Evolutionary conservation across 2,797 vertebrate species (phyloP).

Genomic region (Falco biarmicus): DNA sequence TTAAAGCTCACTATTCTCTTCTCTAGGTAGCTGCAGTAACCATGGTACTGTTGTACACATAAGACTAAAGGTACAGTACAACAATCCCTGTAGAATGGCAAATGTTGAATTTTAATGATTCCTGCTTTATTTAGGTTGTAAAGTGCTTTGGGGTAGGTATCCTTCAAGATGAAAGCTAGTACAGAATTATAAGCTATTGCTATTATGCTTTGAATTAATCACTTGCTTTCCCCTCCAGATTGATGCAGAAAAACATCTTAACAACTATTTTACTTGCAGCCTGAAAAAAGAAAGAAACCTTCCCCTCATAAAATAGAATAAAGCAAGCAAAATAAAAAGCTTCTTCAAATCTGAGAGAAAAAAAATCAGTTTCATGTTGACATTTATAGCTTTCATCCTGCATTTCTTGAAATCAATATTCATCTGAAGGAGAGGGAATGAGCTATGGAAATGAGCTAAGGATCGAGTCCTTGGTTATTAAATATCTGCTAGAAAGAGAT

Average conservation of each 20-base stretch:
- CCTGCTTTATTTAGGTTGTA: slow-evolving; percentile 48
- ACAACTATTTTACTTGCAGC: slow-evolving; percentile 10
- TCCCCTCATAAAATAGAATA: neutral
- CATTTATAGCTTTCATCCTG: neutral
- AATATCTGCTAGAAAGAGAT: neutral
- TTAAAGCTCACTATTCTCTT: neutral
- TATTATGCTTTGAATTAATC: slow-evolving; percentile 56
- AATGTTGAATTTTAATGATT: slow-evolving; percentile 52
- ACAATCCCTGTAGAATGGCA: neutral
- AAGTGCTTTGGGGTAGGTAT: slow-evolving; percentile 50
- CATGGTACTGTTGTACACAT: neutral
- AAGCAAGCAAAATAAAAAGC: neutral
- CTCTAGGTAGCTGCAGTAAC: slow-evolving; percentile 10
- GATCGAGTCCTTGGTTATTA: neutral
- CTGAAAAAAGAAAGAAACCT: neutral
- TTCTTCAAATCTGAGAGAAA: neutral
- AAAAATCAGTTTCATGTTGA: neutral
- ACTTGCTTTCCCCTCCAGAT: slow-evolving; percentile 19
- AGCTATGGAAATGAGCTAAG: neutral
- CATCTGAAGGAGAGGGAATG: neutral
- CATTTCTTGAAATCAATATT: neutral
- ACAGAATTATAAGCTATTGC: slow-evolving; percentile 29
- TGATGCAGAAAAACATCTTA: slow-evolving; percentile 21
- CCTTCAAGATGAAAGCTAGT: slow-evolving; percentile 49
- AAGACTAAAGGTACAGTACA: neutral